Evolutionary conservation across 2,888 invertebrate species (phyloP), one percentile per base, ranked within the genome.

Genomic region (Pantelozetes paolii): DNA sequence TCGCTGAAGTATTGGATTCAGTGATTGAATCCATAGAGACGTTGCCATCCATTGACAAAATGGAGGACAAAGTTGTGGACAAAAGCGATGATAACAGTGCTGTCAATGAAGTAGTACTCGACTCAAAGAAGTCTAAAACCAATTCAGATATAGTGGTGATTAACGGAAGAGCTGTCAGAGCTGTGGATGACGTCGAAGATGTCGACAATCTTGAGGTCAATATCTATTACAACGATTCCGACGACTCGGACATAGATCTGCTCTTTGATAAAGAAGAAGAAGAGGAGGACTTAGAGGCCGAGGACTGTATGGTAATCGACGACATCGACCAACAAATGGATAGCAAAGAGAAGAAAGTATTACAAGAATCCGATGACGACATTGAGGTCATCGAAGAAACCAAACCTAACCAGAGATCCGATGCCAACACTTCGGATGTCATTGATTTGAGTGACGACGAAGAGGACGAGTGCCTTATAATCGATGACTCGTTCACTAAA

Each of bases 251-350:
- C n/a, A n/a, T 42, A 15, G 15, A 42, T 42, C 15, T 15, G 45
- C n/a, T n/a, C n/a, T n/a, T n/a, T n/a, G n/a, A n/a, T n/a, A n/a
- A n/a, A n/a, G n/a, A 62, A 40, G 40, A 40, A 3, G 36, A 36
- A 5, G 67, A 40, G 18, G 3, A 2, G 9, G 67, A 40, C 67
- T 15, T 18, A 1, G 67, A 67, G 23, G 67, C 36, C 11, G 40
- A 67, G 11, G 67, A 67, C 42, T 67, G 67, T 42, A 42, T 67
- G 67, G 13, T 67, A 11, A 40, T 67, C 40, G 67, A 67, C 26
- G 23, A 67, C 1, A 18, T 32, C n/a, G n/a, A 18, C 26, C 18
- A 32, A 32, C 30, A 32, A 62, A 32, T n/a, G 18, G 62, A 62
- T 18, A n/a, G 11, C 59, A 28, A 59, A 8, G 50, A 50, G 18